Percentiles rank a stretch among this genome's conserved stretches.
Conservation (phyloP, 2,113 vertebrate species). For the Poeciliopsis prolifica region DNA sequence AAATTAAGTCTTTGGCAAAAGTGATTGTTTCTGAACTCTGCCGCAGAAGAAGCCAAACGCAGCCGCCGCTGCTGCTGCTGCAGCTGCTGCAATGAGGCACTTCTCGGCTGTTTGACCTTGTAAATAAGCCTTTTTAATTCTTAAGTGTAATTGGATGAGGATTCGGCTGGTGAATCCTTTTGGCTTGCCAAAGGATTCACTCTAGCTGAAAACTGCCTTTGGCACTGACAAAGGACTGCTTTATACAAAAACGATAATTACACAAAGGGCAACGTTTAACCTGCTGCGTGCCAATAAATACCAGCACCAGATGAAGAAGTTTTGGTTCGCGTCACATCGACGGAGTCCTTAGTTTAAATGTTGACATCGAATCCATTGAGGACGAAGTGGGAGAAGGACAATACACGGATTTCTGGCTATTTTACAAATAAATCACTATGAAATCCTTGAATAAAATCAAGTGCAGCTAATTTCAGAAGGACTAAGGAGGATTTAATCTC, state of each 20-base stretch:
- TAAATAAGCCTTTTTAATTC: conserved; percentile 55
- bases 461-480: background rate
- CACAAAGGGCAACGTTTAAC: background rate
- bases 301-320: background rate
- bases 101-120: conserved; percentile 33
- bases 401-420: background rate
- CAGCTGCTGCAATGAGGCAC: conserved; percentile 34
- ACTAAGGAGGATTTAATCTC: background rate
- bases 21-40: background rate
- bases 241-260: background rate
- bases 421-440: background rate
- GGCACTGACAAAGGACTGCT: too few species aligned
- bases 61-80: conserved; percentile 2
- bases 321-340: background rate
- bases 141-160: conserved; percentile 49
- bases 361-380: background rate
- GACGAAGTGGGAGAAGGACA: background rate
- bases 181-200: background rate
- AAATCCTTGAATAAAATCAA: background rate
- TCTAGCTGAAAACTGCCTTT: too few species aligned
- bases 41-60: background rate
- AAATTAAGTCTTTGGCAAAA: background rate
- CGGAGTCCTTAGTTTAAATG: background rate
- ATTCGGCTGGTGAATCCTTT: conserved; percentile 20
- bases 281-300: background rate